Evolutionary conservation across 2,888 invertebrate species (phyloP).

Genomic region (Lycaena phlaeas): DNA sequence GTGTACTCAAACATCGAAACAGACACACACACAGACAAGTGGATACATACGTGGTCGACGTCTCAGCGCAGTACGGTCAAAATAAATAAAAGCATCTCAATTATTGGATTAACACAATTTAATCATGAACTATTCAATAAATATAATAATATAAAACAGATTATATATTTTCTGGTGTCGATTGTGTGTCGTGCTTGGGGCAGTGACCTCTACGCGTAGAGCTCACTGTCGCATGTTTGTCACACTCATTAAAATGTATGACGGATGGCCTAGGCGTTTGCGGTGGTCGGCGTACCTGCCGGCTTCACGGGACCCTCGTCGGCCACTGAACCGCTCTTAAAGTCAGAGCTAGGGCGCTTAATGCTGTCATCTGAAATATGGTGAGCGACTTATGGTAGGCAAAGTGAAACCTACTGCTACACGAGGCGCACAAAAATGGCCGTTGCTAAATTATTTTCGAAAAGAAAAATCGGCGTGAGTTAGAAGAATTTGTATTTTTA

Average conservation of each 20-base stretch:
- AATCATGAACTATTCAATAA: conserved; percentile 69
- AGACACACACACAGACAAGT: conserved; percentile 67
- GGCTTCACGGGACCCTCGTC: conserved; percentile 59
- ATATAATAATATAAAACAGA: conserved; percentile 69
- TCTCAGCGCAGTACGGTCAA: conserved; percentile 71
- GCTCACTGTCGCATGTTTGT: conserved; percentile 62
- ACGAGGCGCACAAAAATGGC: conserved; percentile 42
- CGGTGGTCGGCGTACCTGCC: conserved; percentile 62
- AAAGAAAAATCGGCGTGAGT: too few species aligned
- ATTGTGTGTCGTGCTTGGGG: conserved; percentile 62
- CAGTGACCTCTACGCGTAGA: conserved; percentile 50
- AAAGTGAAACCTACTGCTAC: conserved; percentile 47
- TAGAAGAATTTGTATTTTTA: too few species aligned
- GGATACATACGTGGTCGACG: conserved; percentile 71
- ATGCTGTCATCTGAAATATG: conserved; percentile 80
- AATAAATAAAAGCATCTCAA: conserved; percentile 71
- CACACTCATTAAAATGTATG: conserved; percentile 57
- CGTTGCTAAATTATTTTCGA: conserved; percentile 4
- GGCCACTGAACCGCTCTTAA: conserved; percentile 77
- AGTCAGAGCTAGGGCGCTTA: conserved; percentile 91
- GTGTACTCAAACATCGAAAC: conserved; percentile 69
- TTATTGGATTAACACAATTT: conserved; percentile 73
- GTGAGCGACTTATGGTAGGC: conserved; percentile 62
- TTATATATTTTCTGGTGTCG: conserved; percentile 64
- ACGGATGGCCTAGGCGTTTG: conserved; percentile 62